Evolutionary conservation across 2,113 vertebrate genomes (phyloP).

Genomic region (Malurus cyaneus): DNA sequence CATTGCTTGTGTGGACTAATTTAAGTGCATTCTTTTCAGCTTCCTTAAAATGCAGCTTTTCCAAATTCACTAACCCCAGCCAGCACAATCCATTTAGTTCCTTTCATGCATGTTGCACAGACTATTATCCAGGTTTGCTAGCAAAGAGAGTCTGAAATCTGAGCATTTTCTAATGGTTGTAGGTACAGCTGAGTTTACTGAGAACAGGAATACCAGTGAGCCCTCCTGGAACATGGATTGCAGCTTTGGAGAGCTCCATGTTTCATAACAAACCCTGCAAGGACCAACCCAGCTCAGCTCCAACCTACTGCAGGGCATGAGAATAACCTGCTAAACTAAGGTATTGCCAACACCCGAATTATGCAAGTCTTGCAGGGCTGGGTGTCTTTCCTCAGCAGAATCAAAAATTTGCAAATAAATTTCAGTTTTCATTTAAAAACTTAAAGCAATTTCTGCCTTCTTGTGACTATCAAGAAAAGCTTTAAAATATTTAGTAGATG

Average conservation of each 20-base stretch:
- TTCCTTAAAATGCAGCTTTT: slow-evolving; percentile 15
- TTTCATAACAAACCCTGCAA: slow-evolving; percentile 26
- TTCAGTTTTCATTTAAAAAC: not conserved
- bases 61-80: not conserved
- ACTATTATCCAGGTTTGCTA: not conserved
- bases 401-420: not conserved
- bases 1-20: not conserved
- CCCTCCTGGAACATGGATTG: rapidly evolving
- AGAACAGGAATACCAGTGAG: not conserved
- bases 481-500: not conserved
- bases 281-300: not conserved
- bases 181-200: not conserved
- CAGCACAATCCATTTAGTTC: not conserved
- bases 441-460: not conserved
- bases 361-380: slow-evolving; percentile 15
- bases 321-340: slow-evolving; percentile 8
- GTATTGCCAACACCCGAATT: slow-evolving; percentile 6
- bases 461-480: not conserved
- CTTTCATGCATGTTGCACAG: not conserved
- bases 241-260: not conserved
- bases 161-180: not conserved
- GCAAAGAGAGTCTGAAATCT: not conserved
- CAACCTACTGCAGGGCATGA: slow-evolving; percentile 27
- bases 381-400: not conserved
- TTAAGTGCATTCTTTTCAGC: slow-evolving; percentile 20